Base-by-base conservation (phyloP, 2,888 invertebrate species). In the Dryobotodes eremita region DNA sequence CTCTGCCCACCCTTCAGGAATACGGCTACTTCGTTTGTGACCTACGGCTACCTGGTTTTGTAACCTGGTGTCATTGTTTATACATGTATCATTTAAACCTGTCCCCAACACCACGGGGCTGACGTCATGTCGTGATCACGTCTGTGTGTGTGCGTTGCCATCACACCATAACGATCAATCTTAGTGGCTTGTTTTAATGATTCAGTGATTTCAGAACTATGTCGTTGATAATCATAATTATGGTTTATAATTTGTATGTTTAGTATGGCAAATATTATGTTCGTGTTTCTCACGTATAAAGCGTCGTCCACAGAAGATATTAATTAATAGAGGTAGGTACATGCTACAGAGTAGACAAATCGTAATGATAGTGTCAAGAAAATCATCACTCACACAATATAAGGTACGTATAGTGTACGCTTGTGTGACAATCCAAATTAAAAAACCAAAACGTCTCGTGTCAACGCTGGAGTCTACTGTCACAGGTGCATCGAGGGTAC, bases 21-120 rank as follows among this genome's bases (percentile, higher is more conserved):
- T 23, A 31, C 26, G 5, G 26, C 7, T 77, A 26, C 23, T 36
- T 66, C 57, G 42, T 42, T 36, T 36, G 31, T 36, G 3, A 36
- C 31, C 31, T 36, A 36, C 31, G 31, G 31, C 31, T 36, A 36
- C 3, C 31, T 36, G 1, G 42, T 50, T 57, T n/a, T 42, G 36
- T 59, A 50, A 66, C 66, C 7, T 66, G 10, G 23, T 77, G 77
- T 26, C 23, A 59, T 59, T 77, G 50, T 66, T 77, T 77, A 42
- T 50, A 77, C 55, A 59, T 77, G 17, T 77, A 65, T 65, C 77
- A 77, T 65, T 65, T 13, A 46, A 65, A 65, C 57, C 57, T 66
- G 57, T 57, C 26, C 15, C 48, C 75, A 42, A 65, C 20, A 57
- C 17, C 48, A 26, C 26, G 8, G 26, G 23, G 57, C 17, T 77